Conservation (phyloP, 2,113 vertebrate species). For the Chaetodon trifascialis region DNA sequence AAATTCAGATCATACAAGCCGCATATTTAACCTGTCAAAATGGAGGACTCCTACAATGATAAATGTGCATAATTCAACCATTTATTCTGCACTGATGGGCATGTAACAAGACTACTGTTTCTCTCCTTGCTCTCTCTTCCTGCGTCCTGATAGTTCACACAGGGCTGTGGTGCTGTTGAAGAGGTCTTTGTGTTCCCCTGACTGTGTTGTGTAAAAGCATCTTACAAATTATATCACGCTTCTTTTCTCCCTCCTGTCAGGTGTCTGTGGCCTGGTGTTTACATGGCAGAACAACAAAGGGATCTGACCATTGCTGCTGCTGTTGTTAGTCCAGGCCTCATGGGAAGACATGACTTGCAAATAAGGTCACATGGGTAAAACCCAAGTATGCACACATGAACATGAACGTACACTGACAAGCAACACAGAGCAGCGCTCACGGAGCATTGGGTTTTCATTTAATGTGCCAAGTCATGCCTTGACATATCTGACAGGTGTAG, state of each 20-base stretch:
- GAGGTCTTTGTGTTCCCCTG: neutral
- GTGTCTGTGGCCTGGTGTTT: neutral
- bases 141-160: conserved; percentile 11
- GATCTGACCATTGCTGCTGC: neutral
- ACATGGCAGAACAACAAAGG: neutral
- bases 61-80: neutral
- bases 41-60: neutral
- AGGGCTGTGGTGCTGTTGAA: neutral
- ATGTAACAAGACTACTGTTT: neutral
- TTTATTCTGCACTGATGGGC: conserved; percentile 2
- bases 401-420: neutral
- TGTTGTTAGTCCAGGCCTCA: neutral
- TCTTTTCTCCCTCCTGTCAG: no score
- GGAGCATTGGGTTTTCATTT: neutral
- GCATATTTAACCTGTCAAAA: neutral
- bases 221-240: neutral
- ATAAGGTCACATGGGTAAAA: neutral
- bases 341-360: conserved; percentile 18
- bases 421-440: neutral
- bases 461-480: neutral
- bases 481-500: neutral
- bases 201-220: neutral
- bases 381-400: neutral
- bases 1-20: neutral
- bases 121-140: neutral